Percentiles rank a stretch among this genome's conserved stretches.
phyloP scores from a whole-genome alignment of 2,113 vertebrate species.

The Hemiprocne comata region DNA sequence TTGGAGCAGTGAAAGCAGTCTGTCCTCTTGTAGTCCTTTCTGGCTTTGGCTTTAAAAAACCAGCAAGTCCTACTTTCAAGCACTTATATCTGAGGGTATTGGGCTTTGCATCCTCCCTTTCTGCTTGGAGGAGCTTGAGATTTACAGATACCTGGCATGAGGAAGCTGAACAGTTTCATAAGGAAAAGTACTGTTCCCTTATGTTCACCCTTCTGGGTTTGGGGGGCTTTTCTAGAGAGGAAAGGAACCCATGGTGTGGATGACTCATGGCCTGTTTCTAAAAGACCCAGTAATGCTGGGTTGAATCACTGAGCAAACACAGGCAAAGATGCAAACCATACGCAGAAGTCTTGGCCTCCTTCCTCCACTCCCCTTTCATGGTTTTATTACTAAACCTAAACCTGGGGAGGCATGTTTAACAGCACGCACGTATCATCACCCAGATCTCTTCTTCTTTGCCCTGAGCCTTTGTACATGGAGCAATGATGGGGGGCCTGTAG shows the following conservation, averaged over 20 bases:
- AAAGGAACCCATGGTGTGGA: neutral
- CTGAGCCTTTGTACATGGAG: neutral
- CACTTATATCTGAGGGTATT: neutral
- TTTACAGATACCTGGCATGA: neutral
- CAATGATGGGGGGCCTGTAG: neutral
- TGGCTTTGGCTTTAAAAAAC: neutral
- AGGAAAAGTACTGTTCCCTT: neutral
- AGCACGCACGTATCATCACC: fast-evolving
- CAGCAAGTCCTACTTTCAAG: neutral
- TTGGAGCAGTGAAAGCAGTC: neutral
- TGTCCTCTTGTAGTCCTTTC: neutral
- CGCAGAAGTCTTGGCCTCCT: slow-evolving; percentile 2
- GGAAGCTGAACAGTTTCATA: neutral
- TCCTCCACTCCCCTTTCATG: neutral
- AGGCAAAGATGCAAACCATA: slow-evolving; percentile 14
- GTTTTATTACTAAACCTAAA: neutral
- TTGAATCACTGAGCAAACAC: slow-evolving; percentile 1
- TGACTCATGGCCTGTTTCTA: neutral
- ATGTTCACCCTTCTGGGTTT: neutral
- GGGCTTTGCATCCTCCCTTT: neutral
- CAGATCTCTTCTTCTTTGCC: slow-evolving; percentile 32
- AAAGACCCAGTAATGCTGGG: neutral
- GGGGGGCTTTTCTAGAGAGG: neutral
- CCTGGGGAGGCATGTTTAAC: slow-evolving; percentile 32
- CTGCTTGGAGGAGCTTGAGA: neutral